Base-by-base conservation (phyloP, 1,140 invertebrate genomes). In the Formica selysi region DNA sequence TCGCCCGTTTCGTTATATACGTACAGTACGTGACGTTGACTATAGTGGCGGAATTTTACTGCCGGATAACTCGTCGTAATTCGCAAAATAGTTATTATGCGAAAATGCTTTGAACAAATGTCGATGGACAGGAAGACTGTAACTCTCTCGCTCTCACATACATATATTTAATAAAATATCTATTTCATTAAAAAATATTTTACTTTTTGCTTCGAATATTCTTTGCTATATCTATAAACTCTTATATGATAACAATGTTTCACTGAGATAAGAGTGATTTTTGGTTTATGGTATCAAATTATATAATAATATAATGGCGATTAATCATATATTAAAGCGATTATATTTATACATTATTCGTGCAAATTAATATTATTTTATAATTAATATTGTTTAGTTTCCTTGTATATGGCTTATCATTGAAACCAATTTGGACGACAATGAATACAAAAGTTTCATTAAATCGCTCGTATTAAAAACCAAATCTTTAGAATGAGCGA, bases 1-100 rank as follows among this genome's bases (percentile, higher is more conserved):
- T 80, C 80, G 88, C 85, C 84, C 80, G 73, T 89, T 83, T 90
- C 86, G 81, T 91, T 89, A 90, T 89, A 90, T 87, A 91, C 91
- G 90, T 83, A 86, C 76, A 79, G 78, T 87, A 91, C 90, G 90
- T 91, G 90, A 91, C 90, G 74, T 61, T 68, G 86, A 57, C 84
- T 87, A 57, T 38, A 48, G 62, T 64, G 38, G 22, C 68, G 57
- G 44, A 85, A 84, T 89, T 90, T 83, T 70, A 73, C 38, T 71
- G 29, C 74, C 67, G 51, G 68, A 87, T 89, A 89, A 65, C 85
- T 89, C 85, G 67, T 80, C 48, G 59, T 84, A 61, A 86, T 79
- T 85, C 38, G 57, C 62, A 64, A 65, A 70, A 78, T 59, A 67
- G 57, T 8, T 62, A 62, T 57, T 67, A n/a, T 51, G 62, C 26